Base-by-base conservation (phyloP, 2,888 invertebrate genomes). In the Orthosia gothica region DNA sequence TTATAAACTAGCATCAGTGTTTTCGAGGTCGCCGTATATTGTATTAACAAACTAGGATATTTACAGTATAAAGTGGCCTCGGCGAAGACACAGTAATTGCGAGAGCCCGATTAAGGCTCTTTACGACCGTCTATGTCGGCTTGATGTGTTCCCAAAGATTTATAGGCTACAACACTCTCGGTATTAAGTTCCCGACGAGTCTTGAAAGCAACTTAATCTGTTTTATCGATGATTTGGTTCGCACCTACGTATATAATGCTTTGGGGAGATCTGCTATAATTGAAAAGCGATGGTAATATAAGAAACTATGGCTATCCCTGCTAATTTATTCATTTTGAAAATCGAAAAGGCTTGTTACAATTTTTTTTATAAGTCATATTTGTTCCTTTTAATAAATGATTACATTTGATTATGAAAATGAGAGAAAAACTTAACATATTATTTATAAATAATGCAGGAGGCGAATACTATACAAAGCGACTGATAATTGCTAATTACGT, bases 71-170 rank as follows among this genome's bases (percentile, higher is more conserved):
- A 86, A 85, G 81, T 77, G 88, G 79, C 89, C 89, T 90, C 89
- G 86, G 62, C 77, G 79, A 87, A 86, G 84, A 89, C 84, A 89
- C 88, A 82, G 88, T 92, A 92, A 93, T 93, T 92, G 91, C 90
- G 87, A 88, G 88, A 85, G 83, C 87, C 90, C 92, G 92, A 93
- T 93, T 92, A 90, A 91, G 90, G 87, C 87, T 88, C 81, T 93
- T 93, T 93, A 93, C 91, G 93, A 92, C 83, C 88, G 85, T 86
- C 86, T 74, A 70, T 67, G 80, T 57, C 70, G 79, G 66, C 81
- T 85, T 70, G 70, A 81, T 84, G 71, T 79, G 82, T 76, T 89
- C 83, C 87, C 88, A 87, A 88, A 87, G 87, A 90, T 93, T 93
- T 92, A 93, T 93, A 85, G 90, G 85, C 84, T 82, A 89, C 85